Percentiles rank a stretch among this genome's conserved stretches.
Evolutionary conservation across 2,888 invertebrate genomes (phyloP).

Genomic region (Hipparchia sbordonii): DNA sequence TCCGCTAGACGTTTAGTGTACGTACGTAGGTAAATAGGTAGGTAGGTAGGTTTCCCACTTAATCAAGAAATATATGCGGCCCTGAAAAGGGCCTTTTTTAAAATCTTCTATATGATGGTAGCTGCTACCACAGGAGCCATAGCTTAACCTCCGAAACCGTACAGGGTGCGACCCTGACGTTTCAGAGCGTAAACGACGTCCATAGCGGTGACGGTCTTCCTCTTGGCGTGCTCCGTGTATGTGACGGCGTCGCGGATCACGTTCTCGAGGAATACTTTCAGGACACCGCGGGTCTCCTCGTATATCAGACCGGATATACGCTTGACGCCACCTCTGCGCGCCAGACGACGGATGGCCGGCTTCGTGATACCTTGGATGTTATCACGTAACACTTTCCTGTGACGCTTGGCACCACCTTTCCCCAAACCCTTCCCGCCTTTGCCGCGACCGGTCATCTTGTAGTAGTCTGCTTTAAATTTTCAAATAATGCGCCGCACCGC

Average conservation of each 20-base stretch:
- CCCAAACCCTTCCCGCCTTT: conserved; percentile 9
- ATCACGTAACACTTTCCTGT: conserved; percentile 13
- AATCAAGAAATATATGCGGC: no score
- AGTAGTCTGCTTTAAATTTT: no score
- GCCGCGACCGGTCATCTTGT: conserved; percentile 5
- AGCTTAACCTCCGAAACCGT: conserved; percentile 88
- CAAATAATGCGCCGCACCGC: background rate
- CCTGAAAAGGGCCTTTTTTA: no score
- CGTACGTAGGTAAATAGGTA: no score
- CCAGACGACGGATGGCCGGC: conserved; percentile 15
- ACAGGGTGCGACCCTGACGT: conserved; percentile 90
- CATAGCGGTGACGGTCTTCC: conserved; percentile 90
- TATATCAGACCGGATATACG: conserved; percentile 80
- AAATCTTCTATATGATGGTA: no score
- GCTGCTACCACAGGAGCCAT: background rate
- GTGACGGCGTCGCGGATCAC: conserved; percentile 92
- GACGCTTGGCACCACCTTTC: conserved; percentile 15
- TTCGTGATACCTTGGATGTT: conserved; percentile 15
- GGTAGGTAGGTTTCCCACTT: no score
- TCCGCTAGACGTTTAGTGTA: no score
- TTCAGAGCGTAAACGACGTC: conserved; percentile 94
- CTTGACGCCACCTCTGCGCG: conserved; percentile 16
- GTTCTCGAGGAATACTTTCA: conserved; percentile 92
- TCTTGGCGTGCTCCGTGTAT: conserved; percentile 93
- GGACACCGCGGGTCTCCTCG: conserved; percentile 89